Base-by-base conservation (phyloP, 1,140 invertebrate species). In the Cepaea nemoralis region DNA sequence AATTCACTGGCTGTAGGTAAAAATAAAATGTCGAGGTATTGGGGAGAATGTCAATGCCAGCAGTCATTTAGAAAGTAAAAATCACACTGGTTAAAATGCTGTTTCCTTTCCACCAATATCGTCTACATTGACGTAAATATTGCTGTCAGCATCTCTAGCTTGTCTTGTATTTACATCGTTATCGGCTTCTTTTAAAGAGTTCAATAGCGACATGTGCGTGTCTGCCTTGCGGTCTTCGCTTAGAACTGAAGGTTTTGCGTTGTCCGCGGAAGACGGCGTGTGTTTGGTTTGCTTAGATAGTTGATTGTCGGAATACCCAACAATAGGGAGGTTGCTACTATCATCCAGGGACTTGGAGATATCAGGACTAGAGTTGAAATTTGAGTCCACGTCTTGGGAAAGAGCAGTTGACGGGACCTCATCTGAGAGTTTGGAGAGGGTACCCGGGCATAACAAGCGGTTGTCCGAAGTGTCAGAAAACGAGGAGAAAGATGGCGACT, bases 41-140 rank as follows among this genome's bases (percentile, higher is more conserved):
- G n/a, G n/a, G n/a, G n/a, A n/a, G n/a, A n/a, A n/a, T n/a, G n/a
- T n/a, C n/a, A n/a, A n/a, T n/a, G n/a, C n/a, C n/a, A n/a, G n/a
- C n/a, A n/a, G n/a, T n/a, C n/a, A n/a, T n/a, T n/a, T n/a, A n/a
- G n/a, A n/a, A n/a, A n/a, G n/a, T n/a, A n/a, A n/a, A n/a, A n/a
- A n/a, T n/a, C n/a, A n/a, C n/a, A n/a, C n/a, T n/a, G n/a, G 19
- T 76, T 73, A 87, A 63, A 87, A 86, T n/a, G 82, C 70, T 63
- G 84, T 88, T 67, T 88, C 86, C 31, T 83, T 84, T 22, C 86
- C 87, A 74, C 74, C 81, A 31, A 83, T 82, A 39, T 82, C 80
- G 31, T 83, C 85, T 3, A 88, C 85, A 48, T 85, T 85, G 14
- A 86, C 83, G 67, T 87, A 87, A 75, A 87, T 84, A 40, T 88